These are phyloP conservation scores for Antechinus flavipes DNA, from an alignment of 2,113 vertebrate genomes.

Conservation along the genomic window DNA sequence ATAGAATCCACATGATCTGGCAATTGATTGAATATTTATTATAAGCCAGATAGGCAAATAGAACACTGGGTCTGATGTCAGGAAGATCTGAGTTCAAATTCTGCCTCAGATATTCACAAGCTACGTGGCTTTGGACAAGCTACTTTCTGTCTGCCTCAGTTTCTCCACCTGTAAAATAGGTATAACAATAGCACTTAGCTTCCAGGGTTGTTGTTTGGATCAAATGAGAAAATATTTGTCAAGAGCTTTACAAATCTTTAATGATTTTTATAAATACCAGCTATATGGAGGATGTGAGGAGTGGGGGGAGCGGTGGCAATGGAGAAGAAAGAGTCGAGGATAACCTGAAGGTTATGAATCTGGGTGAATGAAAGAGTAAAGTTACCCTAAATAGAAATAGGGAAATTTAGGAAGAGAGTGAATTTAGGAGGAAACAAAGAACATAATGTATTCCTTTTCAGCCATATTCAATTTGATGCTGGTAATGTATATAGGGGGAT, in stretches of 20 bases:
- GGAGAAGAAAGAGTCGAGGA: neutral
- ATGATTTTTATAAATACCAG: neutral
- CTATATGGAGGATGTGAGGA: neutral
- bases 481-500: neutral
- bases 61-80: neutral
- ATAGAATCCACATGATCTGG: neutral
- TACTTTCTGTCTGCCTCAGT: neutral
- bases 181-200: neutral
- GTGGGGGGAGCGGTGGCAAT: neutral
- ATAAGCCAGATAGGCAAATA: neutral
- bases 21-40: neutral
- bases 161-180: neutral
- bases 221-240: neutral
- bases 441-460: neutral
- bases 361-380: neutral
- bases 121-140: neutral
- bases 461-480: neutral
- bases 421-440: neutral
- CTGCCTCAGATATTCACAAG: neutral
- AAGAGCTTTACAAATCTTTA: neutral
- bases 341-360: neutral
- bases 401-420: neutral
- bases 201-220: neutral
- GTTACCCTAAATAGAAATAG: neutral
- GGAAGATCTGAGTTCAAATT: neutral